Evolutionary conservation across 2,888 invertebrate genomes (phyloP), one percentile per base, ranked within the genome.

Genomic region (Andricus curvator): DNA sequence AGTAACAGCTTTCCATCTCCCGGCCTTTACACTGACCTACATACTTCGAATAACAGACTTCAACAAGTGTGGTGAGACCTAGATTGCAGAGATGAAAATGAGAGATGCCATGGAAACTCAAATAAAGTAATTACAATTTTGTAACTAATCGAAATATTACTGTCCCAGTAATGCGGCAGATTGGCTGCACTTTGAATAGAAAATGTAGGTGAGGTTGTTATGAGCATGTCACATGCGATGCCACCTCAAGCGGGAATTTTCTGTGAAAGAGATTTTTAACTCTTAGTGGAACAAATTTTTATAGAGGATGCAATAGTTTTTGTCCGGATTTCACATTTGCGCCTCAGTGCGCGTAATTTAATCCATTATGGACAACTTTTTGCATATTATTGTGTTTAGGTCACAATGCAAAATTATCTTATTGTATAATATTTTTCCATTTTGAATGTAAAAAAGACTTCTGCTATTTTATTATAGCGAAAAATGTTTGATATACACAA

Each of bases 1-100:
- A 86, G 84, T 86, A 84, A 84, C 86, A 84, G 88, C 90, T 91
- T 91, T 91, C 90, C 88, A 90, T 88, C 86, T 85, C 82, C 86
- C 89, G 91, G 91, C 90, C 91, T 91, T 91, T 92, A 91, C 91
- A 92, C 90, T 91, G 91, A 91, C 92, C 92, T 84, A 91, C 89
- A 91, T 92, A 88, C 86, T 84, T 80, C 80, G 80, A 87, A 87
- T 89, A 88, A 87, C 88, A 84, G 85, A 82, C 81, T 56, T n/a
- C 15, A 56, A 51, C 74, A 56, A 51, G 51, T 70, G 5, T 25
- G 17, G 37, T 22, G 48, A 51, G 51, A 70, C 51, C 56, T 56
- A 74, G 56, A 74, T 74, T 33, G 51, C 56, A 56, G 29, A 56
- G 70, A 74, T 56, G 20, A 74, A 74, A 74, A 74, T 56, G 11